Base-by-base conservation (phyloP, 2,888 invertebrate species). In the Rhopalosiphum nymphaeae region DNA sequence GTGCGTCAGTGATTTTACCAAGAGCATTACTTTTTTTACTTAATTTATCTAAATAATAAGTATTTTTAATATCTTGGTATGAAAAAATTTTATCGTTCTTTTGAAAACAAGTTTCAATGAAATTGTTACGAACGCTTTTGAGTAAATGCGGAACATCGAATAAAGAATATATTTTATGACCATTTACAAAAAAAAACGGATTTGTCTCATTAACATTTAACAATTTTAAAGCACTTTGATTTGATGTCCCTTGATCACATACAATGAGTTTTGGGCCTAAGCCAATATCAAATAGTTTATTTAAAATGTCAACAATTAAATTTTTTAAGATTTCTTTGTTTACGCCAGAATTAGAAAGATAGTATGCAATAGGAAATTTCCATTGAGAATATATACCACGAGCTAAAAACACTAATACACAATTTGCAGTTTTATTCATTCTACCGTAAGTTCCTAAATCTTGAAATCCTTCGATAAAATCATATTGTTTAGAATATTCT, bases 361-460 rank as follows among this genome's bases (percentile, higher is more conserved):
- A 95, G 95, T 95, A 95, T 87, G 94, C 49, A 87, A 61, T 86
- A 26, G 94, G 49, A 49, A 49, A 49, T 49, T 49, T 49, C 13
- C 49, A 49, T 49, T 49, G 49, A 49, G 10, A 94, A 57, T 94
- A 94, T 4, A 95, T 91, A 25, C 95, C 95, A 42, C 95, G 91
- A 21, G 95, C 78, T 95, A 95, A 95, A 88, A 95, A 95, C 2
- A 95, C 95, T 25, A 95, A 94, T 16, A 95, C 95, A 44, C 95
- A 94, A 67, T 95, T 95, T 16, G 95, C 95, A 29, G 94, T 57
- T 90, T 94, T 85, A 5, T 95, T 92, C 0, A 53, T 91, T 10
- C 95, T 94, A 36, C 95, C 95, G 53, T 95, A 94, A 89, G 91
- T 91, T 21, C 95, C 95, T 21, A 95, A 89, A 92, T 95, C 95